Percentiles rank a stretch among this genome's conserved stretches.
phyloP scores from a whole-genome alignment of 2,888 invertebrate genomes.

The Nomada goodeniana region DNA sequence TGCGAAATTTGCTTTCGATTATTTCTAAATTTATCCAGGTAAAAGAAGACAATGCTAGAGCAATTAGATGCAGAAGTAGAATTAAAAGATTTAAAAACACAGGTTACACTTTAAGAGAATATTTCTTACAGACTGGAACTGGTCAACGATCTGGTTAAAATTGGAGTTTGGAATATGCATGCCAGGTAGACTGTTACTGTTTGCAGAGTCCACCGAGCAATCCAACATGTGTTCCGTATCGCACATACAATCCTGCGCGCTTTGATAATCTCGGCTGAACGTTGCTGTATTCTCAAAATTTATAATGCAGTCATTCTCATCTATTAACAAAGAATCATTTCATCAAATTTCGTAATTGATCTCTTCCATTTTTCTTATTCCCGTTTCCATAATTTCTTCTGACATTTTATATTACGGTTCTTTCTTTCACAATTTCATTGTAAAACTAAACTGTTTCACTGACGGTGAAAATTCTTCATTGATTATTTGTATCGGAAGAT shows the following conservation, averaged over 20 bases:
- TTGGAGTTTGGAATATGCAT: slow-evolving; percentile 85
- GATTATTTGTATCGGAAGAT: no score
- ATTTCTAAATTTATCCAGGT: no score
- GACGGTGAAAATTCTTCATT: no score
- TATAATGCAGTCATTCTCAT: slow-evolving; percentile 94
- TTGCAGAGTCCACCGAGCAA: slow-evolving; percentile 88
- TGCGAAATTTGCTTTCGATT: no score
- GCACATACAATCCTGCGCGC: slow-evolving; percentile 97
- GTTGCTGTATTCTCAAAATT: slow-evolving; percentile 98
- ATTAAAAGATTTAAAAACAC: no score
- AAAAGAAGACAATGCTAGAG: no score
- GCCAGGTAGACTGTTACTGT: slow-evolving; percentile 74
- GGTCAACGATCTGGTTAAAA: slow-evolving; percentile 89
- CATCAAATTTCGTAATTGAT: not conserved
- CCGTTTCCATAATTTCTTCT: not conserved
- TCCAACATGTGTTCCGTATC: slow-evolving; percentile 99
- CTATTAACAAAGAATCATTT: slow-evolving; percentile 83
- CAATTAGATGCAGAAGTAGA: not conserved
- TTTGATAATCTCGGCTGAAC: slow-evolving; percentile 96
- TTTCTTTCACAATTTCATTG: not conserved
- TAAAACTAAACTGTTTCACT: not conserved
- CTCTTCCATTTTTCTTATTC: not conserved
- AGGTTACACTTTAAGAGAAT: not conserved
- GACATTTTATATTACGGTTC: not conserved
- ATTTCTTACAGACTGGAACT: slow-evolving; percentile 84